A percentile compares a stretch with the other conserved stretches of the same genome.
Conservation (phyloP, 2,888 invertebrate species). For the Trachelus stipa region DNA sequence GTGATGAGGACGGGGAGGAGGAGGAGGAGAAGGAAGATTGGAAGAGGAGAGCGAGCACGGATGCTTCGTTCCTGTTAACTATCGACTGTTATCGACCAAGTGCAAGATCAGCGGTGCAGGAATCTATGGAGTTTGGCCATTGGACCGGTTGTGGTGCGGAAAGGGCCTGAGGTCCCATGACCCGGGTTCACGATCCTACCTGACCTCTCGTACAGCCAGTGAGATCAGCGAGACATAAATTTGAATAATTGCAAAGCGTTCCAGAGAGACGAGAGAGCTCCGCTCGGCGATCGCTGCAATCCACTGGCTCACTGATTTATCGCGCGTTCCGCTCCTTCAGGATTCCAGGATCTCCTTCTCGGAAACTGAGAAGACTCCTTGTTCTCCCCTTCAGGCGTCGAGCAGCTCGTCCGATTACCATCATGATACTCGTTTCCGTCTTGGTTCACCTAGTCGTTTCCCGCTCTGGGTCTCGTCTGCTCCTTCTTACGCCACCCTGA, state of each 20-base stretch:
- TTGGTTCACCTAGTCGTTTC: conserved; percentile 9
- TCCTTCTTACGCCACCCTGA: conserved; percentile 10
- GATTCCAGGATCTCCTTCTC: background rate
- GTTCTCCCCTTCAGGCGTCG: conserved; percentile 1
- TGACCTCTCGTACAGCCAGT: conserved; percentile 12
- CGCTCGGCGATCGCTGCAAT: background rate
- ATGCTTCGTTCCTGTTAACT: background rate
- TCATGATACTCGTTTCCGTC: conserved; percentile 18
- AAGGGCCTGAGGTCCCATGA: background rate
- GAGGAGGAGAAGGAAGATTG: background rate
- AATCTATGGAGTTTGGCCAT: background rate
- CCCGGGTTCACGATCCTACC: background rate
- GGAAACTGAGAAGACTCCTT: background rate
- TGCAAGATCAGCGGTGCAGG: background rate
- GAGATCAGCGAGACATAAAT: conserved; percentile 18
- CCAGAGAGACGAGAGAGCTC: background rate
- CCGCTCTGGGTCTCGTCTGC: conserved; percentile 18
- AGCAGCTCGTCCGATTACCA: background rate
- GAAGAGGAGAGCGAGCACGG: background rate
- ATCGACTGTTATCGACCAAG: background rate
- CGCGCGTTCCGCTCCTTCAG: conserved; percentile 2
- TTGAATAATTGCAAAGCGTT: conserved; percentile 18
- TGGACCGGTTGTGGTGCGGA: background rate
- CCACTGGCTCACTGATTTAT: conserved; percentile 4
- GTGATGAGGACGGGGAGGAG: background rate